These are phyloP conservation scores for Paratrypauchen microcephalus DNA, from an alignment of 2,797 vertebrate genomes.

Conservation along the genomic window DNA sequence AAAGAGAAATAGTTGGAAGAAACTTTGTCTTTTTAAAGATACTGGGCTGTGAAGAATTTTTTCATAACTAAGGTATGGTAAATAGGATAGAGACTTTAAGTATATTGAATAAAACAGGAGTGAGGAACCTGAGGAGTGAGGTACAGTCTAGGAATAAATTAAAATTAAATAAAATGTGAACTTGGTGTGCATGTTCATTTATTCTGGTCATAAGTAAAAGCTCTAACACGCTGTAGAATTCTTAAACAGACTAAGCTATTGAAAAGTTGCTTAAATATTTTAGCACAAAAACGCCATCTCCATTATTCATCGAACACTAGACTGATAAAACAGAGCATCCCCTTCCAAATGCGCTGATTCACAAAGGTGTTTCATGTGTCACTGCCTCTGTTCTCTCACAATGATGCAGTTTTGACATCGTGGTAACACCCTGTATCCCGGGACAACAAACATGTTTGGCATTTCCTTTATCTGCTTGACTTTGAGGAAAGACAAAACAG, in stretches of 20 bases:
- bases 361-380: constrained; percentile 46
- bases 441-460: constrained; percentile 31
- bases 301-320: not conserved
- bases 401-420: constrained; percentile 40
- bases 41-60: no score
- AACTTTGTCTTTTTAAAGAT: not conserved
- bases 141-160: not conserved
- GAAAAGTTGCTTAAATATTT: no score
- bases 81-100: not conserved
- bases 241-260: no score
- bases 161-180: not conserved
- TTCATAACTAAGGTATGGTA: no score
- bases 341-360: not conserved
- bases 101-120: no score
- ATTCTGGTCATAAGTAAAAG: no score
- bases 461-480: constrained; percentile 37
- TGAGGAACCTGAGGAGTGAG: not conserved
- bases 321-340: constrained; percentile 1
- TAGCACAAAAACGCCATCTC: not conserved
- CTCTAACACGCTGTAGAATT: no score
- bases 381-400: constrained; percentile 37
- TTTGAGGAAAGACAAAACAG: constrained; percentile 38
- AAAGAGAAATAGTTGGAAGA: constrained; percentile 20
- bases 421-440: constrained; percentile 21
- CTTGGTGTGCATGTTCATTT: not conserved